These are phyloP conservation scores for Sphecodes monilicornis DNA, from an alignment of 2,888 invertebrate species.

Conservation along the genomic window DNA sequence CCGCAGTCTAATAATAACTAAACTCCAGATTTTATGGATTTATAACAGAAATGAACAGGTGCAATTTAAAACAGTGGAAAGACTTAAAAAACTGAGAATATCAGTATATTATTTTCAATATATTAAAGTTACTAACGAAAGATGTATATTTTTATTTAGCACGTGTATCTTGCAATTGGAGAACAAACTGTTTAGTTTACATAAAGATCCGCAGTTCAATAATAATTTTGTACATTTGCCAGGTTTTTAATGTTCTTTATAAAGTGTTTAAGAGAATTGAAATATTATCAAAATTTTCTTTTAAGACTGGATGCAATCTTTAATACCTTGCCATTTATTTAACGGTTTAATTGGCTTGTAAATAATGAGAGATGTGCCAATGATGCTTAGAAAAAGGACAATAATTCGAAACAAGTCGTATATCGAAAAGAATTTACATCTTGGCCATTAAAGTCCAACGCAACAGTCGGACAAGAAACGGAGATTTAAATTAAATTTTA, in stretches of 20 bases:
- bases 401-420: background rate
- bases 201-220: background rate
- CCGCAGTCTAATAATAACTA: no score
- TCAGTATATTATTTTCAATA: background rate
- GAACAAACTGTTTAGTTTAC: background rate
- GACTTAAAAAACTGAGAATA: background rate
- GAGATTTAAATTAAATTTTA: background rate
- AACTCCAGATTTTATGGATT: background rate
- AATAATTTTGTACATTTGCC: background rate
- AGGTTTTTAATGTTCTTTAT: background rate
- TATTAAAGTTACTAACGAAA: background rate
- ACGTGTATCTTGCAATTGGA: background rate
- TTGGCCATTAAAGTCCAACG: background rate
- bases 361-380: background rate
- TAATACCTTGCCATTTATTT: background rate
- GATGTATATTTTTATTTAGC: background rate
- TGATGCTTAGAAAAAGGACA: background rate
- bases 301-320: background rate
- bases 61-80: background rate
- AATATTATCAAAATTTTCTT: background rate
- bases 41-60: background rate
- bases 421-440: background rate
- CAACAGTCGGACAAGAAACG: background rate
- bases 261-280: background rate
- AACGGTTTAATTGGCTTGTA: background rate